These are phyloP conservation scores for Entomobrya multifasciata DNA, from an alignment of 2,888 invertebrate genomes.

Conservation along the genomic window DNA sequence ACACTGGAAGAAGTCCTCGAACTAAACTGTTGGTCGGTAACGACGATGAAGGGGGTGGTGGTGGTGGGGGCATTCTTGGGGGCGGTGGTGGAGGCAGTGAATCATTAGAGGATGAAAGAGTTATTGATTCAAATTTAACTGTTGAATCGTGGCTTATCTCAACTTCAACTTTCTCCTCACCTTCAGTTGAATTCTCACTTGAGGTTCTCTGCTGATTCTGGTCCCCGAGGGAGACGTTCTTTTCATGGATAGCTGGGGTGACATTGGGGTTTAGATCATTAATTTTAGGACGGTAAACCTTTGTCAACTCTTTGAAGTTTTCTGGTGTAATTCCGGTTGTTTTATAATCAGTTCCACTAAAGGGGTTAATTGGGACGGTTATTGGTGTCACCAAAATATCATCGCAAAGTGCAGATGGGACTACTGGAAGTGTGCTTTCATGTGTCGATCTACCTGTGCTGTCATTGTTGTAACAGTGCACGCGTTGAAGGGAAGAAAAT, in stretches of 20 bases:
- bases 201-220: no score
- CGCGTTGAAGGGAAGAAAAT: constrained; percentile 32
- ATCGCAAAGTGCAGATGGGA: constrained; percentile 43
- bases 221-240: neutral
- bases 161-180: no score
- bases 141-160: no score
- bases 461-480: neutral
- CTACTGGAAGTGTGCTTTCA: constrained; percentile 1
- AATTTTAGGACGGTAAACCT: neutral
- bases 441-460: constrained; percentile 10
- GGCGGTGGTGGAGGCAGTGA: constrained; percentile 13
- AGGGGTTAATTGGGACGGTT: constrained; percentile 48
- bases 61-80: constrained; percentile 39
- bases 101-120: neutral
- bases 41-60: constrained; percentile 18
- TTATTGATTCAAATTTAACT: no score
- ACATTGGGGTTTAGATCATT: no score
- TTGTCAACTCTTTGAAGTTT: neutral
- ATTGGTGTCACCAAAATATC: constrained; percentile 41
- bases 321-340: neutral
- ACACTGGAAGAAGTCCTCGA: constrained; percentile 21
- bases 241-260: neutral
- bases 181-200: no score
- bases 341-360: neutral
- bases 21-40: no score